A percentile compares a stretch with the other conserved stretches of the same genome.
Evolutionary conservation across 2,113 vertebrate species (phyloP).

Genomic region (Oncorhynchus keta): DNA sequence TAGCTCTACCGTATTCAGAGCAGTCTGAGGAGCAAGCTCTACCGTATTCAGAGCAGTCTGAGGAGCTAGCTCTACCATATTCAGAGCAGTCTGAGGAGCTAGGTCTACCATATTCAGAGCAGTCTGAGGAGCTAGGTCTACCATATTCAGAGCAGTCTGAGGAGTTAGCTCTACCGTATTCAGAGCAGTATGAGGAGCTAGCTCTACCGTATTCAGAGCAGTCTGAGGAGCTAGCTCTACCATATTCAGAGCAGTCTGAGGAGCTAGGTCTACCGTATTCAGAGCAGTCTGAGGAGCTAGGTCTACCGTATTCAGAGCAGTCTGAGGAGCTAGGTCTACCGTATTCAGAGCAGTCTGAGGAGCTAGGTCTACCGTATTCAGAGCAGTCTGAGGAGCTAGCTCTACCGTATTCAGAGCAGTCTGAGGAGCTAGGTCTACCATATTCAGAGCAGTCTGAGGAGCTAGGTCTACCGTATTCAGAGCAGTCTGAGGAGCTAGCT

Average conservation of each 20-base stretch:
- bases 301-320: slow-evolving; percentile 34
- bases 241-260: slow-evolving; percentile 34
- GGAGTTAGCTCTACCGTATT: slow-evolving; percentile 6
- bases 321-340: slow-evolving; percentile 13
- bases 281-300: too few relatives aligned
- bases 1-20: slow-evolving; percentile 46
- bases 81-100: not conserved
- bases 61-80: slow-evolving; percentile 30
- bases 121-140: not conserved
- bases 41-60: slow-evolving; percentile 35
- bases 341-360: slow-evolving; percentile 11
- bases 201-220: slow-evolving; percentile 31
- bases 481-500: too few relatives aligned
- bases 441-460: slow-evolving; percentile 36
- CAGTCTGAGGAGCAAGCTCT: slow-evolving; percentile 6
- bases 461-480: slow-evolving; percentile 30
- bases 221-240: too few relatives aligned
- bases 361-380: slow-evolving; percentile 4
- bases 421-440: too few relatives aligned
- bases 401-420: slow-evolving; percentile 31
- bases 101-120: slow-evolving; percentile 25
- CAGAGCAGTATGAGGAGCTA: slow-evolving; percentile 25
- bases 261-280: slow-evolving; percentile 31
- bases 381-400: slow-evolving; percentile 26
- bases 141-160: slow-evolving; percentile 34